Conservation (phyloP, 2,888 invertebrate species). For the Ptycholaimellus sp. region DNA sequence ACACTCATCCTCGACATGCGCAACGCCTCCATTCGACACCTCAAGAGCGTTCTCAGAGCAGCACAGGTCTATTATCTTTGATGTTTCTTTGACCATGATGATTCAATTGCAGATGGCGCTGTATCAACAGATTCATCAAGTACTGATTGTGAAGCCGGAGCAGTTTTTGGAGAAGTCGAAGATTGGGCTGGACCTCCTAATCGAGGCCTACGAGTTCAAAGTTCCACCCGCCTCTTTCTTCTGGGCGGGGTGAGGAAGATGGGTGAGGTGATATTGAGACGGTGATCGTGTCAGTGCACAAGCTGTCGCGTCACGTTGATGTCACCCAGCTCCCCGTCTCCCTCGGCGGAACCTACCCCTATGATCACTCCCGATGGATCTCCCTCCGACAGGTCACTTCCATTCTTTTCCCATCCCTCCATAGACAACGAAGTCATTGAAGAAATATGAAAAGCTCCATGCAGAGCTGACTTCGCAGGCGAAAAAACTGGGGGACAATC, state of each 20-base stretch:
- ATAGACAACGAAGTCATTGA: too few species aligned
- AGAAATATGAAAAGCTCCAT: not conserved
- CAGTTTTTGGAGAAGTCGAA: slow-evolving; percentile 50
- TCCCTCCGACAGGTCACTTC: slow-evolving; percentile 45
- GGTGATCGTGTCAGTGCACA: slow-evolving; percentile 42
- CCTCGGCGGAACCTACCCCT: slow-evolving; percentile 45
- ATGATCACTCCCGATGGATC: slow-evolving; percentile 50
- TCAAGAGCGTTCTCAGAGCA: slow-evolving; percentile 16
- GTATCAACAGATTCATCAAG: slow-evolving; percentile 15
- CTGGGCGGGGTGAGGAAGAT: too few species aligned
- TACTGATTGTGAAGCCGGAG: slow-evolving; percentile 44
- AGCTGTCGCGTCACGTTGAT: slow-evolving; percentile 45
- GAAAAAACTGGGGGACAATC: too few species aligned
- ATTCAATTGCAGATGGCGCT: slow-evolving; percentile 15
- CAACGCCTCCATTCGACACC: slow-evolving; percentile 11
- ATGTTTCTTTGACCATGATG: too few species aligned
- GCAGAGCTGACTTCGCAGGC: not conserved
- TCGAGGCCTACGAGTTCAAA: slow-evolving; percentile 19
- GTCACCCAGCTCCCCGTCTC: slow-evolving; percentile 45
- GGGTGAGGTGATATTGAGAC: slow-evolving; percentile 37
- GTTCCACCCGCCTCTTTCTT: too few species aligned
- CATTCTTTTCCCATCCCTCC: slow-evolving; percentile 11
- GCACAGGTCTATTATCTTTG: slow-evolving; percentile 12
- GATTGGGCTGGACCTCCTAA: slow-evolving; percentile 27
- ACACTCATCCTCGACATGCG: slow-evolving; percentile 18